These are phyloP conservation scores for Sinocyclocheilus maitianheensis DNA, from an alignment of 2,113 vertebrate species.

Conservation along the genomic window DNA sequence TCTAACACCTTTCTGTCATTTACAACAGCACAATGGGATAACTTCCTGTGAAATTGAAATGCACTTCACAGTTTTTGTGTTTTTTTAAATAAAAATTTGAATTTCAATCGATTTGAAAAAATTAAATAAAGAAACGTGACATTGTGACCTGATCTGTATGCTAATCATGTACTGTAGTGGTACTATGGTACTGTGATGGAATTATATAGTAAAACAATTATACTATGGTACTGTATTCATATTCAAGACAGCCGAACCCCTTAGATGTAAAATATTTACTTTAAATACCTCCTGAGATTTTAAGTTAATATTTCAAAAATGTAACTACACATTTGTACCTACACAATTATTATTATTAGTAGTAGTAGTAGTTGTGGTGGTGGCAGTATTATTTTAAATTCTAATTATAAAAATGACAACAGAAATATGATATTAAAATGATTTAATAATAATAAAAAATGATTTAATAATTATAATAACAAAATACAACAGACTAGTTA, in stretches of 20 bases:
- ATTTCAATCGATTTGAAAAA: neutral
- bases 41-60: conserved; percentile 13
- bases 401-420: neutral
- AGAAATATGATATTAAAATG: neutral
- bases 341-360: too few relatives aligned
- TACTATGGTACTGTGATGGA: neutral
- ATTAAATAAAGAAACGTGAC: neutral
- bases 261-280: too few relatives aligned
- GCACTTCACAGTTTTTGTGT: neutral
- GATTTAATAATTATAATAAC: neutral
- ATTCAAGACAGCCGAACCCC: too few relatives aligned
- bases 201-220: neutral
- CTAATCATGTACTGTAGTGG: neutral
- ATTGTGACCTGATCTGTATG: neutral
- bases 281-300: too few relatives aligned
- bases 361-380: too few relatives aligned
- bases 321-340: too few relatives aligned
- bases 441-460: too few relatives aligned
- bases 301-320: too few relatives aligned
- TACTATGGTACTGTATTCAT: neutral
- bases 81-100: neutral
- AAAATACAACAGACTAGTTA: neutral
- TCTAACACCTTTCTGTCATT: conserved; percentile 47
- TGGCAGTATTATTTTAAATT: neutral
- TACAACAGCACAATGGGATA: conserved; percentile 36